phyloP scores from a whole-genome alignment of 2,797 vertebrate species.

The Strix occidentalis region DNA sequence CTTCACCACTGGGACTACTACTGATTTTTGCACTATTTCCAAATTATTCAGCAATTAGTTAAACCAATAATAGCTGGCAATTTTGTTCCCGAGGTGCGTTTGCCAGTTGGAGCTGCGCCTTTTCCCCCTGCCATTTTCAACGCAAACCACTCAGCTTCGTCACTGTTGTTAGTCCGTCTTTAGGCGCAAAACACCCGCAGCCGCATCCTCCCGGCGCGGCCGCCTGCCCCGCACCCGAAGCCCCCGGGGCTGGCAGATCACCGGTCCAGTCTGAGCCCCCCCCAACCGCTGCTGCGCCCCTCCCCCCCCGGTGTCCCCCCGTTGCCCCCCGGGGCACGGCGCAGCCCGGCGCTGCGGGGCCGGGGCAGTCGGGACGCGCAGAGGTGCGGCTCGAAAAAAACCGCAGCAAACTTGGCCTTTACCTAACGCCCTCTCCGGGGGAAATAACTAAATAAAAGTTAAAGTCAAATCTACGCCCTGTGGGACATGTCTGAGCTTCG shows the following conservation, averaged over 20 bases:
- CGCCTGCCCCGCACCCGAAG: background rate
- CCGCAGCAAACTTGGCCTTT: background rate
- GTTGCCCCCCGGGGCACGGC: background rate
- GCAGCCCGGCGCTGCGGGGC: background rate
- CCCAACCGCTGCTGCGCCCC: background rate
- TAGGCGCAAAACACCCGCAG: background rate
- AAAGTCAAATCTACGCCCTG: background rate
- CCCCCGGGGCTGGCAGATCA: background rate
- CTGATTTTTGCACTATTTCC: background rate
- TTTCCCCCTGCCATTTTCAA: background rate
- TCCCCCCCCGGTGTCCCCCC: background rate
- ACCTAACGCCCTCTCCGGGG: background rate
- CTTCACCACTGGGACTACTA: constrained; percentile 6
- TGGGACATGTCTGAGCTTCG: background rate
- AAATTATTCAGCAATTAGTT: constrained; percentile 1
- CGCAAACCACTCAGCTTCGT: fast-evolving
- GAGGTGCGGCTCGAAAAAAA: background rate
- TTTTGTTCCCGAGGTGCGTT: background rate
- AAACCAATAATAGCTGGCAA: background rate
- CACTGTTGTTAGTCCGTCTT: background rate
- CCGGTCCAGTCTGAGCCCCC: background rate
- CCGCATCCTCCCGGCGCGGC: background rate
- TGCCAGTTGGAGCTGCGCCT: background rate
- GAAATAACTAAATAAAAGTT: no score
- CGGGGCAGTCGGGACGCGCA: background rate